phyloP scores from a whole-genome alignment of 2,888 invertebrate genomes.

The Melolontha melolontha region DNA sequence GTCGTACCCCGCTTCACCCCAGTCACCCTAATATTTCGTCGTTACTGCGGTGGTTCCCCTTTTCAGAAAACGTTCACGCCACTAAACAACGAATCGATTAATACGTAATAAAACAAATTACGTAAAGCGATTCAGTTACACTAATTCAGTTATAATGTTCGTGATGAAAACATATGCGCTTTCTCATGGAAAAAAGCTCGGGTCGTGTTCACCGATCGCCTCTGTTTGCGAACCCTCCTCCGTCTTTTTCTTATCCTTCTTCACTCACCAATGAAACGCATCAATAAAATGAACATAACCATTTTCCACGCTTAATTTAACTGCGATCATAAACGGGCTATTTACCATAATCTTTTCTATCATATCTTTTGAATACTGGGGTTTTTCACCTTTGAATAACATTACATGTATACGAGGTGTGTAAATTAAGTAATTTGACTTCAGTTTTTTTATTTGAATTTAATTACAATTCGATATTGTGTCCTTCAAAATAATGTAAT shows the following conservation, averaged over 20 bases:
- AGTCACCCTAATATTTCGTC: constrained; percentile 19
- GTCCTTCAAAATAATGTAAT: too few relatives aligned
- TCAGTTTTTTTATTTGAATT: too few relatives aligned
- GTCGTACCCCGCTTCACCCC: background rate
- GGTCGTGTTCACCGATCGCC: too few relatives aligned
- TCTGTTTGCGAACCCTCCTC: constrained; percentile 7
- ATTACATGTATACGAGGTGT: too few relatives aligned
- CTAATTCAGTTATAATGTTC: constrained; percentile 39
- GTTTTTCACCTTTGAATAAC: too few relatives aligned
- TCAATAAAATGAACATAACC: constrained; percentile 51
- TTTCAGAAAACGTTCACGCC: constrained; percentile 31
- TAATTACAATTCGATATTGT: too few relatives aligned
- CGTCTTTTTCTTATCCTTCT: constrained; percentile 29
- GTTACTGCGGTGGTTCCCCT: constrained; percentile 19
- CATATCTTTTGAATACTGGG: background rate
- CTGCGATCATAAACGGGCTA: constrained; percentile 50
- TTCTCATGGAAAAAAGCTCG: constrained; percentile 44
- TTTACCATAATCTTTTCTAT: constrained; percentile 27
- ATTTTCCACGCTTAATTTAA: constrained; percentile 57
- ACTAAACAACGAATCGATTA: constrained; percentile 37
- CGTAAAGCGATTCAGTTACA: constrained; percentile 32
- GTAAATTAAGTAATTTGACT: too few relatives aligned
- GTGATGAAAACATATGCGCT: constrained; percentile 45
- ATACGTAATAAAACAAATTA: constrained; percentile 37
- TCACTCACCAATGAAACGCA: constrained; percentile 52